Evolutionary conservation across 1,140 invertebrate species (phyloP).

Genomic region (Hypsibius dujardini): DNA sequence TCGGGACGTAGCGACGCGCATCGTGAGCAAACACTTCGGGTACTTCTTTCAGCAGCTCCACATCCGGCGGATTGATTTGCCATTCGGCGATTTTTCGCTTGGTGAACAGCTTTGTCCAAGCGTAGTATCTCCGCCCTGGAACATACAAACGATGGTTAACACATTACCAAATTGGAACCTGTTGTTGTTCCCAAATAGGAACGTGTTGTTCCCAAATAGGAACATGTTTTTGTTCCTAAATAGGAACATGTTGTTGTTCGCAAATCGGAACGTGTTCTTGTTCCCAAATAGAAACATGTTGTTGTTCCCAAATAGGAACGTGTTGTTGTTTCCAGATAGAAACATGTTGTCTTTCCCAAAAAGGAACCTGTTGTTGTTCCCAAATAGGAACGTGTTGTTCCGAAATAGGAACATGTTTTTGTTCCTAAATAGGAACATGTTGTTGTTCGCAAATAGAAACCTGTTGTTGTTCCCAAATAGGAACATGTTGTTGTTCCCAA

Average conservation of each 20-base stretch:
- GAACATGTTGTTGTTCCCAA: no score
- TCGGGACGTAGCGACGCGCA: conserved; percentile 7
- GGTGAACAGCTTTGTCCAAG: neutral
- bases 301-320: no score
- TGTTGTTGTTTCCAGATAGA: no score
- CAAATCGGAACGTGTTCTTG: neutral
- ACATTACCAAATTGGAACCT: neutral
- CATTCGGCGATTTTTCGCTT: neutral
- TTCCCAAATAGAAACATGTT: neutral
- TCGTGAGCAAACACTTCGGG: conserved; percentile 1
- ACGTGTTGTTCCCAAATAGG: neutral
- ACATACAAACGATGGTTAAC: neutral
- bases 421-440: neutral
- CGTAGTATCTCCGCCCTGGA: conserved; percentile 1
- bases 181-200: neutral
- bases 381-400: no score
- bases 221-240: neutral
- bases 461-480: no score
- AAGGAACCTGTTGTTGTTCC: no score
- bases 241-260: neutral
- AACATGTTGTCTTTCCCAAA: no score
- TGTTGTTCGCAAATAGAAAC: no score
- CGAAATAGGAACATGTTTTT: neutral
- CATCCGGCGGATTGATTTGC: conserved; percentile 1
- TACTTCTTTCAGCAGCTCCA: neutral